Conservation (phyloP, 1,140 invertebrate species). For the Drosophila lacteicornis region DNA sequence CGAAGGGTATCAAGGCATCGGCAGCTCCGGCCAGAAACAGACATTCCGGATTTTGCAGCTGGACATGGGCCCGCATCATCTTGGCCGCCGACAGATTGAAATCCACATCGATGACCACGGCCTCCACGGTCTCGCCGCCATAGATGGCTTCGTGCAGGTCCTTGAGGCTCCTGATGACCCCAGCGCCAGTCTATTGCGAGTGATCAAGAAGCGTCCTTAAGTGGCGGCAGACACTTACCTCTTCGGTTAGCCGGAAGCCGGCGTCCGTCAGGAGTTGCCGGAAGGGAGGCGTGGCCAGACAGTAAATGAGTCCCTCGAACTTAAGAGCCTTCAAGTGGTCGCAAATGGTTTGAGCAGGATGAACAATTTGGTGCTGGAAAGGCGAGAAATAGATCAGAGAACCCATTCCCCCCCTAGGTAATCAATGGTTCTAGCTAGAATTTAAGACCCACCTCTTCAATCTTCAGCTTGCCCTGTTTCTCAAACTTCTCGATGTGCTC, state of each 20-base stretch:
- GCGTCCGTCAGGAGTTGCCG: constrained; percentile 72
- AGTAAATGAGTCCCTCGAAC: constrained; percentile 85
- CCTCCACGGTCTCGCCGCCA: constrained; percentile 84
- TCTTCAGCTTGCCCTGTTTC: constrained; percentile 23
- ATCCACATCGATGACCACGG: constrained; percentile 86
- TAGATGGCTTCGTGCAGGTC: constrained; percentile 83
- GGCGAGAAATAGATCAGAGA: background rate
- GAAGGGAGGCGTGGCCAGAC: constrained; percentile 74
- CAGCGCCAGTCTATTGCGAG: constrained; percentile 67
- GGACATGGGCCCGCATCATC: constrained; percentile 85
- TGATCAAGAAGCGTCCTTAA: background rate
- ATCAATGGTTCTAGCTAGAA: background rate
- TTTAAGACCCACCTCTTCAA: constrained; percentile 30
- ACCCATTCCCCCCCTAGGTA: background rate
- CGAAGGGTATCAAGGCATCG: constrained; percentile 85
- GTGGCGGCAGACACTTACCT: constrained; percentile 73
- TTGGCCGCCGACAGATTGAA: constrained; percentile 85
- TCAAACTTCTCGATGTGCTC: constrained; percentile 77
- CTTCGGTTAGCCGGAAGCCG: constrained; percentile 84
- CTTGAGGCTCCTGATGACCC: constrained; percentile 66
- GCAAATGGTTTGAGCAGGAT: constrained; percentile 83
- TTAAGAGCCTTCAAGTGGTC: constrained; percentile 85
- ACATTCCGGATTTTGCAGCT: constrained; percentile 85
- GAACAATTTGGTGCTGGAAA: constrained; percentile 77
- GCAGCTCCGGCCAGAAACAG: constrained; percentile 85